A percentile compares a stretch with the other conserved stretches of the same genome.
phyloP scores from a whole-genome alignment of 2,113 vertebrate species.

The Willisornis vidua region DNA sequence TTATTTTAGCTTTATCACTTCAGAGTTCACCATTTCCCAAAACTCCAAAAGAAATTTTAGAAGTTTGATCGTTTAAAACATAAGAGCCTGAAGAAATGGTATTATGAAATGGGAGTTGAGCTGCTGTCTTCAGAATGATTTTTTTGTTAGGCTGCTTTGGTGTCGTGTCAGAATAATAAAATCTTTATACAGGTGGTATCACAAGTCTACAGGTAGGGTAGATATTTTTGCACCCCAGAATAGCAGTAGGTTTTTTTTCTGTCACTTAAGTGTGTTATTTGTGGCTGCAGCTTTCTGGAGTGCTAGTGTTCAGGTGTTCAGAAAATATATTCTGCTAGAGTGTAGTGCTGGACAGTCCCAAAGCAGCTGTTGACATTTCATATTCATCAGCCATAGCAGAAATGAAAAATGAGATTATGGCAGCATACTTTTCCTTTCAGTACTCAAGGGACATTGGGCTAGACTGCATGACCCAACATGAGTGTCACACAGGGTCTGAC shows the following conservation, averaged over 20 bases:
- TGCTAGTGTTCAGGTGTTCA: not conserved
- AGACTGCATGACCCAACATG: not conserved
- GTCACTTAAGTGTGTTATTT: not conserved
- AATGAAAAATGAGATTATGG: conserved; percentile 31
- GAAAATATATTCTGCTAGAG: not conserved
- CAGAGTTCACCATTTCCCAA: not conserved
- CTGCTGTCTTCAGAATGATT: not conserved
- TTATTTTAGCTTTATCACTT: not conserved
- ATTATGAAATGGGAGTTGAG: not conserved
- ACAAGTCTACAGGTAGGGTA: not conserved
- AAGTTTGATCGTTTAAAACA: not conserved
- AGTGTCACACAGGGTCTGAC: not conserved
- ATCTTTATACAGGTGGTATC: not conserved
- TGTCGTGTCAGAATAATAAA: not conserved
- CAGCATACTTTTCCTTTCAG: not conserved
- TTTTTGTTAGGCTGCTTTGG: not conserved
- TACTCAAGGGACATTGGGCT: not conserved
- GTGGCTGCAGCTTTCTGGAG: not conserved
- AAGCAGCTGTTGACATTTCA: conserved; percentile 29
- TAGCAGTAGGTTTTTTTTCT: not conserved
- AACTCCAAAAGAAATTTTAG: not conserved
- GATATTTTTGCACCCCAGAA: not conserved
- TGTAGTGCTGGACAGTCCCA: not conserved
- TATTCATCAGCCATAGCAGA: not conserved
- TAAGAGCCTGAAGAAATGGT: not conserved